phyloP scores from a whole-genome alignment of 2,113 vertebrate species.

The Girardinichthys multiradiatus region DNA sequence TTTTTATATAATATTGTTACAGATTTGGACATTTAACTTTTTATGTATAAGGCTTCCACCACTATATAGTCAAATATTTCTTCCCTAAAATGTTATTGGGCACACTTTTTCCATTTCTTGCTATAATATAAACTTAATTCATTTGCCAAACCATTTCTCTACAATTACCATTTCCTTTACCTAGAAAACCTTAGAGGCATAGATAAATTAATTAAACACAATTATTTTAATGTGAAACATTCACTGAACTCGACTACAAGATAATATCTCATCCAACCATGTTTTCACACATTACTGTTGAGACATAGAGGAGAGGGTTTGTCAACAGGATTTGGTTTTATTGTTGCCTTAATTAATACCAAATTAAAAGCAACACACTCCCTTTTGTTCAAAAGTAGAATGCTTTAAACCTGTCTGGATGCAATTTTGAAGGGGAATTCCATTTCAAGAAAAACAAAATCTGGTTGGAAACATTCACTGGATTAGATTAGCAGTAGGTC shows the following conservation, averaged over 20 bases:
- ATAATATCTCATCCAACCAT: background rate
- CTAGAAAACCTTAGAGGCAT: no score
- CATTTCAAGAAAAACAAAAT: conserved; percentile 40
- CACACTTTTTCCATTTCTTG: conserved; percentile 9
- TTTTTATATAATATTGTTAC: no score
- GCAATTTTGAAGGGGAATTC: conserved; percentile 58
- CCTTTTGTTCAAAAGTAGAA: conserved; percentile 45
- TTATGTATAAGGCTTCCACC: no score
- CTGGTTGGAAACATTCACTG: conserved; percentile 40
- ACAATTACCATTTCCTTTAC: no score
- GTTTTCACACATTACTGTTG: background rate
- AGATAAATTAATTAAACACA: no score
- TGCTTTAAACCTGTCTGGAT: conserved; percentile 43
- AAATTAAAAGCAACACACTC: conserved; percentile 25
- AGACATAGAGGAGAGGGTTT: conserved; percentile 26
- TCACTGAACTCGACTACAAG: no score
- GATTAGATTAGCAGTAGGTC: conserved; percentile 25
- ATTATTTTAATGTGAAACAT: no score
- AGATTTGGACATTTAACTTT: no score
- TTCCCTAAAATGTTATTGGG: no score
- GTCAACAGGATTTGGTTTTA: conserved; percentile 19
- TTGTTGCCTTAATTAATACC: conserved; percentile 22
- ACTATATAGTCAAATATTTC: no score
- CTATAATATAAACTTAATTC: background rate
- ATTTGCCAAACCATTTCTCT: background rate